Conservation (phyloP, 2,888 invertebrate species). For the Doris montereyensis region DNA sequence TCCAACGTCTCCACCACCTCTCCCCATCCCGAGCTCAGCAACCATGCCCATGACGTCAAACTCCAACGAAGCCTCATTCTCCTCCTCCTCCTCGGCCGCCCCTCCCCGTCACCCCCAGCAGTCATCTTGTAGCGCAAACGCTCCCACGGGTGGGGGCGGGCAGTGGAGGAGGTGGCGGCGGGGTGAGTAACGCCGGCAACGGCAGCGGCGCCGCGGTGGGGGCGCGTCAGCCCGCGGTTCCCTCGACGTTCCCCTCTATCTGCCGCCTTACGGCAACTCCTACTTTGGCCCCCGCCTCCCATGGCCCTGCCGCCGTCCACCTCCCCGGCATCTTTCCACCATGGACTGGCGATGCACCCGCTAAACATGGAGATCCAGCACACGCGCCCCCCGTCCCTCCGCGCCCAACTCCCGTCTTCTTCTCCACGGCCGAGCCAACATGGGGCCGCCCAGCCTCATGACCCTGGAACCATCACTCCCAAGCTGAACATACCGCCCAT, state of each 20-base stretch:
- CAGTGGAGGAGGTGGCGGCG: no score
- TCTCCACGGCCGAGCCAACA: no score
- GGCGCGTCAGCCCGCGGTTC: no score
- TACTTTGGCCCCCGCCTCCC: slow-evolving; percentile 10
- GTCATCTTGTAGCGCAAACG: slow-evolving; percentile 35
- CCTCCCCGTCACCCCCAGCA: slow-evolving; percentile 30
- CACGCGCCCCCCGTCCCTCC: neutral
- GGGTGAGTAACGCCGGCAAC: slow-evolving; percentile 4
- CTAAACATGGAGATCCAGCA: slow-evolving; percentile 43
- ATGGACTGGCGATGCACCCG: slow-evolving; percentile 38
- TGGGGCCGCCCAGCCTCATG: slow-evolving; percentile 40
- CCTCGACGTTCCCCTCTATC: no score
- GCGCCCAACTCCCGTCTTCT: neutral
- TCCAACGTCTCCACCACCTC: slow-evolving; percentile 30
- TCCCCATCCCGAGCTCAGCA: slow-evolving; percentile 17
- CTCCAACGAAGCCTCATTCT: slow-evolving; percentile 32
- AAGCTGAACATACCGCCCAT: slow-evolving; percentile 41
- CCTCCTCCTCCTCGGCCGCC: slow-evolving; percentile 20
- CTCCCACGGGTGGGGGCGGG: no score
- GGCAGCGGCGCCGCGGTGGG: no score
- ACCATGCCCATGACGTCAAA: slow-evolving; percentile 36
- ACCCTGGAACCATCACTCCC: slow-evolving; percentile 35
- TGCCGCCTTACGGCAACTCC: neutral
- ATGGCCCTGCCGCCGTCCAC: neutral
- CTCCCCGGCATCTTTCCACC: neutral